Evolutionary conservation across 2,888 invertebrate genomes (phyloP).

Genomic region (Ecliptopera silaceata): DNA sequence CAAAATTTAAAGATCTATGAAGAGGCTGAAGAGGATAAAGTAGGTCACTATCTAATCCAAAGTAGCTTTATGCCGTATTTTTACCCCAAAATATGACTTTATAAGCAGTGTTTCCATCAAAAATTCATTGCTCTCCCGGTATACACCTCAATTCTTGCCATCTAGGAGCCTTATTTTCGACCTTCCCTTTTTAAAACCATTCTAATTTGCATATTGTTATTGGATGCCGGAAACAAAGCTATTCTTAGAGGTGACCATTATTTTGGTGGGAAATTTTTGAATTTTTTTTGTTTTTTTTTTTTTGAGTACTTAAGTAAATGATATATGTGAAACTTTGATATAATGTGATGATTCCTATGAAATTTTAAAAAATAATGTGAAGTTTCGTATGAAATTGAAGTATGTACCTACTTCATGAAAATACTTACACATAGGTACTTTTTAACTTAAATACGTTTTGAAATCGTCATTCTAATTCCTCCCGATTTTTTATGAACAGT

Average conservation of each 20-base stretch:
- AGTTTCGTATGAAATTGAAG: too few species aligned
- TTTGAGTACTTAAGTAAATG: not conserved
- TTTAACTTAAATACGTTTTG: too few species aligned
- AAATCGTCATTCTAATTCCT: too few species aligned
- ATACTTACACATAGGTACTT: too few species aligned
- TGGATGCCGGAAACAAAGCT: constrained; percentile 45
- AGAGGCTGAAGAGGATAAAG: not conserved
- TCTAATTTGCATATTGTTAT: constrained; percentile 52
- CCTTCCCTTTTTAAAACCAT: constrained; percentile 38
- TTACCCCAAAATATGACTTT: constrained; percentile 9
- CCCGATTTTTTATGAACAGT: too few species aligned
- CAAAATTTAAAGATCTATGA: too few species aligned
- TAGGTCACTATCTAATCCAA: not conserved
- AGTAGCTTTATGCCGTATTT: not conserved
- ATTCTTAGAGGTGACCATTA: constrained; percentile 24
- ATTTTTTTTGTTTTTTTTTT: too few species aligned
- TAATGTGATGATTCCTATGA: too few species aligned
- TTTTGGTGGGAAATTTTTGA: not conserved
- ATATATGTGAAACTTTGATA: too few species aligned
- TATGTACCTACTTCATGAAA: too few species aligned
- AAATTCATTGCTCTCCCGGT: constrained; percentile 19
- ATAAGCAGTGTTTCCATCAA: constrained; percentile 19
- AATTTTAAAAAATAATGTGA: too few species aligned
- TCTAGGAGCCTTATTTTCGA: constrained; percentile 28
- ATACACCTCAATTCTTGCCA: constrained; percentile 20